phyloP scores from a whole-genome alignment of 2,888 invertebrate species.

The Lasioglossum marginatum region DNA sequence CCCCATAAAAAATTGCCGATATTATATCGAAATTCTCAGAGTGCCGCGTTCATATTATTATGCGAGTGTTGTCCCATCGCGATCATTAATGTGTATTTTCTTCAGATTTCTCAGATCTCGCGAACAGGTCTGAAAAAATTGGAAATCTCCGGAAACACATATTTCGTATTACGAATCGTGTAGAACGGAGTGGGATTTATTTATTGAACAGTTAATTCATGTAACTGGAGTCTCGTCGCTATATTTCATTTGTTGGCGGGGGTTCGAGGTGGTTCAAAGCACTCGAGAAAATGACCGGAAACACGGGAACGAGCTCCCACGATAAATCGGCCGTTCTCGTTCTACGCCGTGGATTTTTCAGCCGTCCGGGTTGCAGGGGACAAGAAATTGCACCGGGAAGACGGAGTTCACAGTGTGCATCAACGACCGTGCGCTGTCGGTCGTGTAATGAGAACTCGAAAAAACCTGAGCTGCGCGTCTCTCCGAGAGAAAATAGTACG shows the following conservation, averaged over 20 bases:
- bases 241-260: not conserved
- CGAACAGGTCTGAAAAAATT: no score
- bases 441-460: slow-evolving; percentile 20
- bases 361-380: not conserved
- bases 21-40: no score
- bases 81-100: no score
- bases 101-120: no score
- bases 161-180: no score
- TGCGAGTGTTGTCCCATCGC: no score
- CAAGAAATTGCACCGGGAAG: slow-evolving; percentile 7
- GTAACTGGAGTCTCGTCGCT: not conserved
- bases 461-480: not conserved
- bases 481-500: not conserved
- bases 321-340: slow-evolving; percentile 15
- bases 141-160: no score
- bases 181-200: no score
- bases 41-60: no score
- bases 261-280: not conserved
- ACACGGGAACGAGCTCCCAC: slow-evolving; percentile 9
- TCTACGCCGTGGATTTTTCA: slow-evolving; percentile 13
- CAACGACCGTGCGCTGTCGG: not conserved
- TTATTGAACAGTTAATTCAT: not conserved
- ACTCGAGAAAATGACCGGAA: slow-evolving; percentile 4
- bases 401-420: slow-evolving; percentile 1
- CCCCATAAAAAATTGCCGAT: no score